Percentiles rank a stretch among this genome's conserved stretches.
These are phyloP conservation scores for Orycteropus afer DNA, from an alignment of 2,113 vertebrate genomes.

Conservation along the genomic window DNA sequence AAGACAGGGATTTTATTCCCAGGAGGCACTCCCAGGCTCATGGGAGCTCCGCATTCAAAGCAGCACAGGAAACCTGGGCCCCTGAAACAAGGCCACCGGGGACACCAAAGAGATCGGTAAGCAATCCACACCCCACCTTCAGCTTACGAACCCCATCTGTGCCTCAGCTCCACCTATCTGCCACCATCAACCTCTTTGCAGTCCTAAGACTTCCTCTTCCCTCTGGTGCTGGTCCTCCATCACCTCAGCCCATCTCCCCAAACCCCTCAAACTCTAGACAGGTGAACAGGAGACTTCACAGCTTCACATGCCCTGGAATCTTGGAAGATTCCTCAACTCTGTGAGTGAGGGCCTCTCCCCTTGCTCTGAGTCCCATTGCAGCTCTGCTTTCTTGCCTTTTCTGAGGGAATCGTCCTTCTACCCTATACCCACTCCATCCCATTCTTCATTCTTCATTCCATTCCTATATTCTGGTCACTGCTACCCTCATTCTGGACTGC, in stretches of 20 bases:
- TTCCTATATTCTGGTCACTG: background rate
- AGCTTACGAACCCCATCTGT: background rate
- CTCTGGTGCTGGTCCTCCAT: background rate
- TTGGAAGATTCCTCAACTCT: background rate
- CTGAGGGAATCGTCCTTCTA: background rate
- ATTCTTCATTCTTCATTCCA: background rate
- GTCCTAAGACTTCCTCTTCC: background rate
- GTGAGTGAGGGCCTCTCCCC: background rate
- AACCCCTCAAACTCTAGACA: background rate
- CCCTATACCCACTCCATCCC: background rate
- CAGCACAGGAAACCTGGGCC: slow-evolving; percentile 72
- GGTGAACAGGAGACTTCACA: background rate
- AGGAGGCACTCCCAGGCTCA: slow-evolving; percentile 72
- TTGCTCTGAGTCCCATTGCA: background rate
- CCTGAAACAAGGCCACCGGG: slow-evolving; percentile 76
- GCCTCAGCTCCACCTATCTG: background rate
- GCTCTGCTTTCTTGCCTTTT: background rate
- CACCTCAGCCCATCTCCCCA: background rate
- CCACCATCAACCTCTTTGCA: background rate
- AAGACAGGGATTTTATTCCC: slow-evolving; percentile 78
- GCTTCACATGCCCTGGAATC: background rate
- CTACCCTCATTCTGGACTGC: background rate
- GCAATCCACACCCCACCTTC: background rate
- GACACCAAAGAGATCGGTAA: slow-evolving; percentile 78
- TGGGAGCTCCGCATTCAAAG: slow-evolving; percentile 81